Base-by-base conservation (phyloP, 2,113 vertebrate species). In the Sebastes fasciatus region DNA sequence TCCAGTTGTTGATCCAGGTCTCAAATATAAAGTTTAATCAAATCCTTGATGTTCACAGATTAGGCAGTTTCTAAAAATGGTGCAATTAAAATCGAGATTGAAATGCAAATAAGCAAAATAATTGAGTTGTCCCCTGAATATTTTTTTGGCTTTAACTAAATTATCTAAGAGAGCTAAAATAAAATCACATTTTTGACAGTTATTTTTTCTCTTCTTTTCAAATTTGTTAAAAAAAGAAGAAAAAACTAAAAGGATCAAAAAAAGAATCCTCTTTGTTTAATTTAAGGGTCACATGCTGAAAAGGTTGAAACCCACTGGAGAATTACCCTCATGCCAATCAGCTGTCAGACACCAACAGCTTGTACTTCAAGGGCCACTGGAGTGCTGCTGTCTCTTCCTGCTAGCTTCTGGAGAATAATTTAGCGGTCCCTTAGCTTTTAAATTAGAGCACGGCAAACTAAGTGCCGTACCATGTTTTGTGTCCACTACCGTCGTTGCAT, bases 291-390 rank as follows among this genome's bases (percentile, higher is more conserved):
- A 49, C 34, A 19, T 55, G 40, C 19, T 83, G 11, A 67, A 80
- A 81, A 55, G 63, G 70, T 62, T 77, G n/a, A 77, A 84, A 83
- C 11, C 11, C 58, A 54, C 64, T 42, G 12, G 64, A 74, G 72
- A 74, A 61, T 74, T 42, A 74, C 5, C 23, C 40, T 61, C 14
- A 43, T 68, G 84, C 62, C 79, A 76, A 26, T 90, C 88, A 83
- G 45, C 74, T 80, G 82, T 90, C 84, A 84, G 55, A 79, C 26
- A 66, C 74, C 52, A 75, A 34, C 74, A 42, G 67, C 68, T 83
- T 57, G 65, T 69, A 69, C 80, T 90, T 86, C 70, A 75, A 19
- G 70, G 65, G 72, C 80, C 78, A 78, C 40, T 84, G 64, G 73
- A 67, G 57, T 55, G 46, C 70, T 49, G 68, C 46, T 23, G 48